A percentile compares a stretch with the other conserved stretches of the same genome.
Evolutionary conservation across 1,140 invertebrate species (phyloP).

Genomic region (Ostrea denselamellosa): DNA sequence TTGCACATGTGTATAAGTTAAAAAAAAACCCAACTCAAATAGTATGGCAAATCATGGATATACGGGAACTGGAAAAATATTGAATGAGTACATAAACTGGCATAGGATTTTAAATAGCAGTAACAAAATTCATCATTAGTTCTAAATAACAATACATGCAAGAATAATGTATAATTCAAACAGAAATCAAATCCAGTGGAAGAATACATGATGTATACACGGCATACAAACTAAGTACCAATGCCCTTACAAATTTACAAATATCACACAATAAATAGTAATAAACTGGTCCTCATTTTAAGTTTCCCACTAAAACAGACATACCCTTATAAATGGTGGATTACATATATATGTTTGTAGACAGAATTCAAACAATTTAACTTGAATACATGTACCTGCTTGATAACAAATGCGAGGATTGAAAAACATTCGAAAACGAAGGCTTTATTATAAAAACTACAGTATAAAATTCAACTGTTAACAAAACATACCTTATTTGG

Average conservation of each 20-base stretch:
- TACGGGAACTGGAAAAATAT: background rate
- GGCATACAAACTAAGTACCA: slow-evolving; percentile 18
- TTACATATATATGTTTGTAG: background rate
- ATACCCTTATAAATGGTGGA: slow-evolving; percentile 10
- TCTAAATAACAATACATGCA: background rate
- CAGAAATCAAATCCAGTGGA: background rate
- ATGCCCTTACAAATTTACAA: slow-evolving; percentile 28
- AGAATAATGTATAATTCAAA: background rate
- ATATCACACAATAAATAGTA: background rate
- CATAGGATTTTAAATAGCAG: slow-evolving; percentile 10
- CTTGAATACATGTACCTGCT: background rate
- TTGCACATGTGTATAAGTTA: slow-evolving; percentile 8
- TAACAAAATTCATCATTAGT: background rate
- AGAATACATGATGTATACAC: background rate
- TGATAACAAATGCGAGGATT: slow-evolving; percentile 16
- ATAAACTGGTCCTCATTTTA: background rate
- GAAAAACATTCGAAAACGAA: background rate
- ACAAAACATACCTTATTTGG: slow-evolving; percentile 2
- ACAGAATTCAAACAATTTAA: background rate
- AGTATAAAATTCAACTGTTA: slow-evolving; percentile 17
- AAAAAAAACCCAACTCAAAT: background rate
- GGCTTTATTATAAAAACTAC: slow-evolving; percentile 18
- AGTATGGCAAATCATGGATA: slow-evolving; percentile 25
- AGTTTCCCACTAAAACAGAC: background rate
- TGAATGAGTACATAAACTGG: slow-evolving; percentile 11